Evolutionary conservation across 2,113 vertebrate species (phyloP).

Genomic region (Cinclus mexicanus): DNA sequence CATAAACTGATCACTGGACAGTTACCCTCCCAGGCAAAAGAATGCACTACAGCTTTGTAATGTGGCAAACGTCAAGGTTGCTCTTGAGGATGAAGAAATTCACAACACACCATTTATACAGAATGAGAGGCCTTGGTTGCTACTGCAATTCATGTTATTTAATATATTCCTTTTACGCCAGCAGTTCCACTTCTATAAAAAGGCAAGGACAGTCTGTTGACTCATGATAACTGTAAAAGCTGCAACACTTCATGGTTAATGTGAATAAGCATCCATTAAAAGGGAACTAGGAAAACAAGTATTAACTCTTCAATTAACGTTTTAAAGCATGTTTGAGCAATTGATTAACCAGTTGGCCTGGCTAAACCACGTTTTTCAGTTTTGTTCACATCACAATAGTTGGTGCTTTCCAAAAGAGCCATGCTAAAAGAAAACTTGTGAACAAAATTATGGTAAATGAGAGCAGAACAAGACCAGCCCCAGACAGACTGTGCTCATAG

Average conservation of each 20-base stretch:
- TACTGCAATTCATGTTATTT: not conserved
- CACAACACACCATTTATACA: not conserved
- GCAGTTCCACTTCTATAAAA: not conserved
- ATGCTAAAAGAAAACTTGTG: not conserved
- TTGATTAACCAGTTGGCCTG: not conserved
- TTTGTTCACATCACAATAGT: not conserved
- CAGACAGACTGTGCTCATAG: not conserved
- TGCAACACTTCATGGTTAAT: not conserved
- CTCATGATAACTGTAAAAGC: not conserved
- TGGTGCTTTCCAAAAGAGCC: not conserved
- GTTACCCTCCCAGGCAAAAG: not conserved
- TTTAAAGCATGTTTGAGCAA: not conserved
- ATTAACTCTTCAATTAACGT: not conserved
- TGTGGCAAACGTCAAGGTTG: not conserved
- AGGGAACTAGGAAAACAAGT: not conserved
- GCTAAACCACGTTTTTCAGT: not conserved
- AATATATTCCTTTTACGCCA: not conserved
- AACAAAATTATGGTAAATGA: not conserved
- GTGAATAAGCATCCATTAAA: not conserved
- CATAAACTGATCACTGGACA: not conserved
- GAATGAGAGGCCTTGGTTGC: not conserved
- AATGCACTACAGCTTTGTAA: not conserved
- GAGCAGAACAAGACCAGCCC: not conserved
- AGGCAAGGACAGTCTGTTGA: not conserved
- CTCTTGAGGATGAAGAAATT: not conserved